phyloP scores from a whole-genome alignment of 1,140 invertebrate species.

The Drosophila trapezifrons region DNA sequence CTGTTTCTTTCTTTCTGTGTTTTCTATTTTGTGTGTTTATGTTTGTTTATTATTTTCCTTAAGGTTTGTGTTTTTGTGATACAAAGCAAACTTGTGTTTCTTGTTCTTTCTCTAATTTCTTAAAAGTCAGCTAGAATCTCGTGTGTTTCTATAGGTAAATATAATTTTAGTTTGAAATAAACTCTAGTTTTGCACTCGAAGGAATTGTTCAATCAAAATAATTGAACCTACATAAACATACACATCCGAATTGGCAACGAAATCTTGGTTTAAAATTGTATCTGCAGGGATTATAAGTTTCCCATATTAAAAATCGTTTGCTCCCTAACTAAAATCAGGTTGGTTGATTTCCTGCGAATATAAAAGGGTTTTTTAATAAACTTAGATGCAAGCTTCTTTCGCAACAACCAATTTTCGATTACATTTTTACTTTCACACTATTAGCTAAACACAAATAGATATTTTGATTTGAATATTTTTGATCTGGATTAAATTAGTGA shows the following conservation, averaged over 20 bases:
- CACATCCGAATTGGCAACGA: conserved; percentile 16
- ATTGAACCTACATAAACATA: conserved; percentile 3
- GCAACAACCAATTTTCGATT: conserved; percentile 56
- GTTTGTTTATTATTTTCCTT: conserved; percentile 33
- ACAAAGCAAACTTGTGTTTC: conserved; percentile 19
- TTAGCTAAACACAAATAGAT: conserved; percentile 52
- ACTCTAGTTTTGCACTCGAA: conserved; percentile 61
- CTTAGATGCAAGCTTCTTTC: conserved; percentile 22
- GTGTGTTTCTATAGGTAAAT: conserved; percentile 28
- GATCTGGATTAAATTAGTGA: conserved; percentile 60
- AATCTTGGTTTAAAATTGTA: conserved; percentile 24
- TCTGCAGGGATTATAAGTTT: conserved; percentile 1
- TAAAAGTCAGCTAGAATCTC: conserved; percentile 68
- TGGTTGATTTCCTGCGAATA: conserved; percentile 3
- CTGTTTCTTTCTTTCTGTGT: conserved; percentile 8
- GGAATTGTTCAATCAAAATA: conserved; percentile 32
- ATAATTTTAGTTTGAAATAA: conserved; percentile 46
- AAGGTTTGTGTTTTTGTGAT: conserved; percentile 18
- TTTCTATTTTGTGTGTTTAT: conserved; percentile 20
- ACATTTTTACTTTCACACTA: conserved; percentile 31
- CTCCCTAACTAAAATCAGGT: conserved; percentile 58
- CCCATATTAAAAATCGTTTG: conserved; percentile 37
- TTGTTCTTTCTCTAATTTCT: conserved; percentile 42
- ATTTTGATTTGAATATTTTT: conserved; percentile 75
- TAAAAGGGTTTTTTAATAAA: conserved; percentile 12